Evolutionary conservation across 92 coral and sea anemone genomes (phyloP).

Genomic region (Scolanthus callimorphus): DNA sequence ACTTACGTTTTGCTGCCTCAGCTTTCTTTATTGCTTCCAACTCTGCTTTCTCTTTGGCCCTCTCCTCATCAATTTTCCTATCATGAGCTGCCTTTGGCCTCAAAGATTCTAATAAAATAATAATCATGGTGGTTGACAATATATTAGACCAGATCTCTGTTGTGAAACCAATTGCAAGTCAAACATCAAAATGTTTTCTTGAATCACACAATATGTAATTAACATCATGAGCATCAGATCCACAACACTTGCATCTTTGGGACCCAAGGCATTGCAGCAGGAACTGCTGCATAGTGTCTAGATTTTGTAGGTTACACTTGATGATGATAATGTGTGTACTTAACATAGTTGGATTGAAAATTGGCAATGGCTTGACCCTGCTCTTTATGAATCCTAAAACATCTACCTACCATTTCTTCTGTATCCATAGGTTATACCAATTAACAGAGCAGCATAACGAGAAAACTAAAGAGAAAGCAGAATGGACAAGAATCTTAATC

Average conservation of each 20-base stretch:
- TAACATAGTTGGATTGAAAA: no score
- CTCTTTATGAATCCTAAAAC: no score
- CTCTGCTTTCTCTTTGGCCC: conserved; percentile 78
- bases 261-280: no score
- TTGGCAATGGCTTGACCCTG: no score
- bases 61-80: conserved; percentile 60
- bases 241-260: no score
- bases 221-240: no score
- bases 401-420: conserved; percentile 90
- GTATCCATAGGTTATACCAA: conserved; percentile 96
- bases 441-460: conserved; percentile 83
- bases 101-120: conserved; percentile 45
- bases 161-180: neutral
- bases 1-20: conserved; percentile 68
- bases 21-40: conserved; percentile 68
- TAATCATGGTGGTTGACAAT: no score
- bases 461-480: conserved; percentile 60
- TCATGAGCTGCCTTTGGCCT: conserved; percentile 80
- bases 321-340: no score
- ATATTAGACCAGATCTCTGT: neutral
- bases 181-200: neutral
- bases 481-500: neutral
- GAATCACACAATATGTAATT: neutral
- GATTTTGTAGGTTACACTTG: no score
- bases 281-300: no score